A percentile compares a stretch with the other conserved stretches of the same genome.
Evolutionary conservation across 2,888 invertebrate species (phyloP).

Genomic region (Brachyptera putata): DNA sequence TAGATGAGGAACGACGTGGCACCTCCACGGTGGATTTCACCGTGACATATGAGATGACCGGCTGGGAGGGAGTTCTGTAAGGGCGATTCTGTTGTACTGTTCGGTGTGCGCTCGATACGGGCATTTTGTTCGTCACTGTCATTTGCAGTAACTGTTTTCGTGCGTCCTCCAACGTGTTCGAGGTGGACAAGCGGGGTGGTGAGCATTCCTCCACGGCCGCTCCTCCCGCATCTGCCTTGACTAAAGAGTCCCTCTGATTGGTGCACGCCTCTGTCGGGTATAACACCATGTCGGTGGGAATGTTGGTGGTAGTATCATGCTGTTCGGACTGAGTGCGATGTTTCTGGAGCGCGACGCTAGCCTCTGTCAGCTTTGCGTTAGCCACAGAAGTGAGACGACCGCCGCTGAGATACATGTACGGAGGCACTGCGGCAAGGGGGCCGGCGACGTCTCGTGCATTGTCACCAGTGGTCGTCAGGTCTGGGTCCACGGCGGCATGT

Average conservation of each 20-base stretch:
- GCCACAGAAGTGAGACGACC: constrained; percentile 9
- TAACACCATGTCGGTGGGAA: too few species aligned
- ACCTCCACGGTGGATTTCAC: not conserved
- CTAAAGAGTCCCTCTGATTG: not conserved
- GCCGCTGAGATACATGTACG: constrained; percentile 22
- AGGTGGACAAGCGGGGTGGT: not conserved
- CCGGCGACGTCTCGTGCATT: constrained; percentile 3
- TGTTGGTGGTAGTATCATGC: not conserved
- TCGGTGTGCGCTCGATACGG: not conserved
- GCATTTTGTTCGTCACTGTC: not conserved
- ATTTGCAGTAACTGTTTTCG: not conserved
- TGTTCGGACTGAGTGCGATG: too few species aligned
- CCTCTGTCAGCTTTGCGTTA: constrained; percentile 16
- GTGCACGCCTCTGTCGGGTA: not conserved
- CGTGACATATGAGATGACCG: constrained; percentile 12
- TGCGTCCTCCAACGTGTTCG: constrained; percentile 7
- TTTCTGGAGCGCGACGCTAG: not conserved
- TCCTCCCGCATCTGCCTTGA: not conserved
- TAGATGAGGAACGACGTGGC: not conserved
- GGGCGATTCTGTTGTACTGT: not conserved
- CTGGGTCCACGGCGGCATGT: constrained; percentile 28
- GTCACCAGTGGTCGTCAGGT: constrained; percentile 16
- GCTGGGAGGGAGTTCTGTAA: constrained; percentile 11
- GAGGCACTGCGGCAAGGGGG: constrained; percentile 10
- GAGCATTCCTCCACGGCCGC: not conserved